phyloP scores from a whole-genome alignment of 1,140 invertebrate species.

The Tachypleus tridentatus region DNA sequence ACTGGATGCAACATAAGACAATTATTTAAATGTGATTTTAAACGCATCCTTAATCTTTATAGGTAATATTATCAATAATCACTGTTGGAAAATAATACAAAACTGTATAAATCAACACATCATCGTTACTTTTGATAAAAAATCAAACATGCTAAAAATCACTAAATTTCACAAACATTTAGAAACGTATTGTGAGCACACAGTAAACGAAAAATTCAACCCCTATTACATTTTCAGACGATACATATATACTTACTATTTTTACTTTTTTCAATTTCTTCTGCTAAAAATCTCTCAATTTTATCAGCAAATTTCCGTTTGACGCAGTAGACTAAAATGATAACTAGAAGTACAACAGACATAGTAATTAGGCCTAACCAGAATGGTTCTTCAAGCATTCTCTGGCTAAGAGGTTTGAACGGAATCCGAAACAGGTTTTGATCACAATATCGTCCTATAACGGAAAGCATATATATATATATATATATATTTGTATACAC shows the following conservation, averaged over 20 bases:
- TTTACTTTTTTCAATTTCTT: slow-evolving; percentile 50
- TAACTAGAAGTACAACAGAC: slow-evolving; percentile 53
- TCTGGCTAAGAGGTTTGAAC: slow-evolving; percentile 51
- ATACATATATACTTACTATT: slow-evolving; percentile 19
- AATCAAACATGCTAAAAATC: not conserved
- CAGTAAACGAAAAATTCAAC: too few relatives aligned
- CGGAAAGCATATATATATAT: too few relatives aligned
- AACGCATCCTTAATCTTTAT: not conserved
- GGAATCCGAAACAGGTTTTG: slow-evolving; percentile 48
- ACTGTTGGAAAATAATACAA: not conserved
- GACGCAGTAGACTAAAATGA: slow-evolving; percentile 62
- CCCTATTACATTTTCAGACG: too few relatives aligned
- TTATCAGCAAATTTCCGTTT: slow-evolving; percentile 69
- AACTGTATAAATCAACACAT: not conserved
- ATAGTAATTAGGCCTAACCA: slow-evolving; percentile 69
- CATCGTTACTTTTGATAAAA: not conserved
- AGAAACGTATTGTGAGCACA: not conserved
- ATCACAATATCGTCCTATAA: slow-evolving; percentile 49
- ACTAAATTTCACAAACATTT: not conserved
- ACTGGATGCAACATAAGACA: too few relatives aligned
- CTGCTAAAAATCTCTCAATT: slow-evolving; percentile 63
- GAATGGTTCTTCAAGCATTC: slow-evolving; percentile 69
- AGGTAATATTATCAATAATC: not conserved
- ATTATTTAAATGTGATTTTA: too few relatives aligned
- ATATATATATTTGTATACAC: not conserved